phyloP scores from a whole-genome alignment of 2,797 vertebrate species.

The Eleutherodactylus coqui region DNA sequence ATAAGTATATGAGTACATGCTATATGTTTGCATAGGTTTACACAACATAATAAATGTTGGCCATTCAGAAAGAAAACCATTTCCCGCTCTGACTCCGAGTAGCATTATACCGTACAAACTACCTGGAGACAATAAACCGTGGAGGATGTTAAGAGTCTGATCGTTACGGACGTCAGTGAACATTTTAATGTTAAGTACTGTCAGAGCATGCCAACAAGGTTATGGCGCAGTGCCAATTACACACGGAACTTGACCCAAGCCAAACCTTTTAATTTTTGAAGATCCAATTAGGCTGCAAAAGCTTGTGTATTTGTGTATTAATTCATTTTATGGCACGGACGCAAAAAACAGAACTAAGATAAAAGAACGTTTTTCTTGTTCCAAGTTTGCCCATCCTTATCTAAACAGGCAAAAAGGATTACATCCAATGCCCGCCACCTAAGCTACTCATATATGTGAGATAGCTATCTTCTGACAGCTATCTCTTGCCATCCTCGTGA shows the following conservation, averaged over 20 bases:
- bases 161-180: slow-evolving; percentile 14
- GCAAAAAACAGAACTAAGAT: neutral
- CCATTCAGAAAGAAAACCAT: neutral
- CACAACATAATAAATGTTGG: neutral
- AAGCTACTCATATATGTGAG: too few relatives aligned
- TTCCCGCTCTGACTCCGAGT: neutral
- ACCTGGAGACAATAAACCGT: slow-evolving; percentile 1
- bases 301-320: neutral
- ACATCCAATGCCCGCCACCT: neutral
- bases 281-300: neutral
- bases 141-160: neutral
- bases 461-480: too few relatives aligned
- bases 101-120: neutral
- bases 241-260: neutral
- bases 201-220: slow-evolving; percentile 1
- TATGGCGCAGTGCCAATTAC: neutral
- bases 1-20: neutral
- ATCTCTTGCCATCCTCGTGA: too few relatives aligned
- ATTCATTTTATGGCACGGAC: neutral
- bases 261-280: neutral
- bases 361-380: neutral
- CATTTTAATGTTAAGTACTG: slow-evolving; percentile 20
- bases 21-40: neutral
- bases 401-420: neutral
- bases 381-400: neutral